Evolutionary conservation across 2,797 vertebrate species (phyloP).

Genomic region (Hyperoplus immaculatus): DNA sequence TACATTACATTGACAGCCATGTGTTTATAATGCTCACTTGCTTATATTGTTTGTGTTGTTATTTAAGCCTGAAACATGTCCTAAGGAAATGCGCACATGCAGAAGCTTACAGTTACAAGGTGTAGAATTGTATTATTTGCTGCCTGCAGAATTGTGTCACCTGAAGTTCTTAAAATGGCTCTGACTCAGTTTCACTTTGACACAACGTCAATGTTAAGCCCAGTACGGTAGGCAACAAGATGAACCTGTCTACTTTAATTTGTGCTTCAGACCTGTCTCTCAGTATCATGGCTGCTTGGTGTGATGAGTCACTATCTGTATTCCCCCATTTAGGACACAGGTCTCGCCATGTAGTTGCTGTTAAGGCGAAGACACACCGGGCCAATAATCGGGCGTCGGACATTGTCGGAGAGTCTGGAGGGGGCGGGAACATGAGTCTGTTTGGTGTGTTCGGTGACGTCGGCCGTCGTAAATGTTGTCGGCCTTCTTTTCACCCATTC

Average conservation of each 20-base stretch:
- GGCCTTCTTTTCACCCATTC: too few relatives aligned
- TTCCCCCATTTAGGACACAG: constrained; percentile 17
- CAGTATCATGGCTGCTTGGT: constrained; percentile 14
- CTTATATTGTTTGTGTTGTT: not conserved
- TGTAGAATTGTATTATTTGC: not conserved
- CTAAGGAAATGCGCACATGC: not conserved
- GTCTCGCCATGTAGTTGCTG: constrained; percentile 7
- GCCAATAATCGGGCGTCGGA: too few relatives aligned
- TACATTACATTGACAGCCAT: not conserved
- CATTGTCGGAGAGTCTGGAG: too few relatives aligned
- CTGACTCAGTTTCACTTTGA: constrained; percentile 3
- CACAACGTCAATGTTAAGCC: not conserved
- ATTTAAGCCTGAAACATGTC: not conserved
- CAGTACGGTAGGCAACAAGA: not conserved
- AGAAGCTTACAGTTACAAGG: not conserved
- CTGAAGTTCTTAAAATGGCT: not conserved
- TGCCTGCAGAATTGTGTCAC: not conserved
- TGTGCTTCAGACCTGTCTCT: constrained; percentile 19
- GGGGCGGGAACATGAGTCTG: too few relatives aligned
- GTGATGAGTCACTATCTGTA: constrained; percentile 29
- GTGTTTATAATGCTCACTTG: not conserved
- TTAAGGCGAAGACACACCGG: not conserved
- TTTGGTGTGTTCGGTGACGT: too few relatives aligned
- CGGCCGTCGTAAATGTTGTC: too few relatives aligned
- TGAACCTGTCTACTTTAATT: constrained; percentile 36